These are phyloP conservation scores for Cheirogaleus medius DNA, from an alignment of 2,113 vertebrate species.

Conservation along the genomic window DNA sequence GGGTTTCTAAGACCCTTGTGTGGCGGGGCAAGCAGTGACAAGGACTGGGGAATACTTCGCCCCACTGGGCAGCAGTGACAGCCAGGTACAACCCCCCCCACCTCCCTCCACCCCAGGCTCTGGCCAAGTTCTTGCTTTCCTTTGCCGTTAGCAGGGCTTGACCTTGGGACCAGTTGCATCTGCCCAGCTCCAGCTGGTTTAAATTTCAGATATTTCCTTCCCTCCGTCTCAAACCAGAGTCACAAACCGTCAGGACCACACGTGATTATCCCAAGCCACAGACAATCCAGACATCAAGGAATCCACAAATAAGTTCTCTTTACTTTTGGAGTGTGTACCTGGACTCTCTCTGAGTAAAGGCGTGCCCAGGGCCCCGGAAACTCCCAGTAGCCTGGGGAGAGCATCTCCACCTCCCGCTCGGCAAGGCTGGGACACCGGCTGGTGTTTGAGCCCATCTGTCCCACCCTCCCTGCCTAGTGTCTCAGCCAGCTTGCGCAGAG, in stretches of 20 bases:
- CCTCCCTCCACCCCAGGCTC: background rate
- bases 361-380: background rate
- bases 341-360: background rate
- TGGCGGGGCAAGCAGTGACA: background rate
- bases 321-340: background rate
- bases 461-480: background rate
- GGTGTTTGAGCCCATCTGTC: background rate
- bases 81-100: background rate
- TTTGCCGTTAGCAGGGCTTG: slow-evolving; percentile 20
- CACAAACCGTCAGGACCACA: background rate
- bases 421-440: background rate
- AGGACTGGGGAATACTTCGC: background rate
- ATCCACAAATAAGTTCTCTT: background rate
- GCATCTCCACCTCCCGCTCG: background rate
- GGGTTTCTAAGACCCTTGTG: background rate
- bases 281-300: background rate
- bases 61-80: background rate
- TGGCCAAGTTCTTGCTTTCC: background rate
- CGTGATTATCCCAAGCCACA: background rate
- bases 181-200: slow-evolving; percentile 48
- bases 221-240: background rate
- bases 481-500: background rate
- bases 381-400: background rate
- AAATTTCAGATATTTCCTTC: slow-evolving; percentile 54
- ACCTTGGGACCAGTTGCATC: slow-evolving; percentile 50